Evolutionary conservation across 2,113 vertebrate genomes (phyloP).

Genomic region (Coptodon rendalli): DNA sequence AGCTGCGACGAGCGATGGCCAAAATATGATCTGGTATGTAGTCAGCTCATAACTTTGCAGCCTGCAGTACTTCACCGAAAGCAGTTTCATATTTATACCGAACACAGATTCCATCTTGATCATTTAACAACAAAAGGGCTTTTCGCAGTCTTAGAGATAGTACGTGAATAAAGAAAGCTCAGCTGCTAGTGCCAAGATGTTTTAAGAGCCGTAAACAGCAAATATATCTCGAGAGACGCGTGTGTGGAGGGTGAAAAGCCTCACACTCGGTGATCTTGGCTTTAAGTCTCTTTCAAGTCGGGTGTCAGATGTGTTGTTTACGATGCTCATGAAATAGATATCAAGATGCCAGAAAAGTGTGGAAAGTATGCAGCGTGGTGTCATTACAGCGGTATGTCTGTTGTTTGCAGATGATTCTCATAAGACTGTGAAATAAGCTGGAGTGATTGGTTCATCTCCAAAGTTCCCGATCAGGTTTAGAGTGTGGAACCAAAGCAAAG

Average conservation of each 20-base stretch:
- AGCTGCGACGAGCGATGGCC: slow-evolving; percentile 8
- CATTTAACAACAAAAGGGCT: not conserved
- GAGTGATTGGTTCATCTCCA: not conserved
- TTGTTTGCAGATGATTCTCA: not conserved
- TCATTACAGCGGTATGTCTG: not conserved
- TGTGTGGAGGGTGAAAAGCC: not conserved
- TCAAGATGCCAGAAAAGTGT: not conserved
- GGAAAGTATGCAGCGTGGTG: not conserved
- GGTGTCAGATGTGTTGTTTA: slow-evolving; percentile 22
- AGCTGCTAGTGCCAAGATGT: not conserved
- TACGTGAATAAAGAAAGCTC: not conserved
- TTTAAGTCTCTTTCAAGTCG: not conserved
- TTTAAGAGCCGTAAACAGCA: slow-evolving; percentile 17
- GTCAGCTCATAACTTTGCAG: not conserved
- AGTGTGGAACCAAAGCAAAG: not conserved
- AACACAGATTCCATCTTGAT: not conserved
- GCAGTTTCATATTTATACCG: not conserved
- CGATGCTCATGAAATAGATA: not conserved
- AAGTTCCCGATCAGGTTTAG: not conserved
- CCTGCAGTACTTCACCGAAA: not conserved
- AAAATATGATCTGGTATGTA: slow-evolving; percentile 1
- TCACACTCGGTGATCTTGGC: not conserved
- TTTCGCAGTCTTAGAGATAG: not conserved
- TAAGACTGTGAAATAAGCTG: not conserved
- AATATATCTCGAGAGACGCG: not conserved